Conservation (phyloP, 2,797 vertebrate genomes). For the Valencia hispanica region DNA sequence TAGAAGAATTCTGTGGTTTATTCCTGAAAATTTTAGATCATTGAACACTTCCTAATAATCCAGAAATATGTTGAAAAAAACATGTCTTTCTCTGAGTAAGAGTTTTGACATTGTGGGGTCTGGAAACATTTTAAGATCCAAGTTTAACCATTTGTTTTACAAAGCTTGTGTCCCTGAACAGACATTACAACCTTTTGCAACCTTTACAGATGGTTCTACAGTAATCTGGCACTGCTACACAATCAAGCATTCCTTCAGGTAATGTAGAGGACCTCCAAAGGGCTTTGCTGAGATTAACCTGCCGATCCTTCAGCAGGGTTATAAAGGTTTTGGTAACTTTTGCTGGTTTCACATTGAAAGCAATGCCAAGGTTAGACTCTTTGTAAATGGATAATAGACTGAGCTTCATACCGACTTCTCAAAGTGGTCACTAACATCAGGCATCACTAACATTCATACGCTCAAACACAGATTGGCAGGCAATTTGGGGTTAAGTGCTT, state of each 20-base stretch:
- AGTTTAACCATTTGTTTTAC: slow-evolving; percentile 13
- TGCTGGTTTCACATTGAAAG: background rate
- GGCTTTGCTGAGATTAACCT: background rate
- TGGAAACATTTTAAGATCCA: slow-evolving; percentile 41
- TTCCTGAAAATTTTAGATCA: background rate
- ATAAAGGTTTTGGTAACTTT: background rate
- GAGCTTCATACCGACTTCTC: background rate
- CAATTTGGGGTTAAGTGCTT: background rate
- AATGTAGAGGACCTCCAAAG: background rate
- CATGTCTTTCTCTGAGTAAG: background rate
- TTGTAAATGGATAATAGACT: background rate
- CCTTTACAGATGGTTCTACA: background rate
- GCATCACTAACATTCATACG: background rate
- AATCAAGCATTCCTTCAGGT: background rate
- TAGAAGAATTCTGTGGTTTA: background rate
- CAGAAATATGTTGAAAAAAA: background rate
- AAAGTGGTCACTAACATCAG: background rate
- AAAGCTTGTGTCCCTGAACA: background rate
- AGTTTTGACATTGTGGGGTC: slow-evolving; percentile 15
- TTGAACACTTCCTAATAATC: background rate
- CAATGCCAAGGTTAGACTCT: background rate
- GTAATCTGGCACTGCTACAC: slow-evolving; percentile 3
- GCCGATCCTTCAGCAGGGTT: background rate
- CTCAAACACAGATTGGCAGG: background rate
- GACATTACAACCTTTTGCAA: background rate